These are phyloP conservation scores for Cistogaster globosa DNA, from an alignment of 2,888 invertebrate genomes.

Conservation along the genomic window DNA sequence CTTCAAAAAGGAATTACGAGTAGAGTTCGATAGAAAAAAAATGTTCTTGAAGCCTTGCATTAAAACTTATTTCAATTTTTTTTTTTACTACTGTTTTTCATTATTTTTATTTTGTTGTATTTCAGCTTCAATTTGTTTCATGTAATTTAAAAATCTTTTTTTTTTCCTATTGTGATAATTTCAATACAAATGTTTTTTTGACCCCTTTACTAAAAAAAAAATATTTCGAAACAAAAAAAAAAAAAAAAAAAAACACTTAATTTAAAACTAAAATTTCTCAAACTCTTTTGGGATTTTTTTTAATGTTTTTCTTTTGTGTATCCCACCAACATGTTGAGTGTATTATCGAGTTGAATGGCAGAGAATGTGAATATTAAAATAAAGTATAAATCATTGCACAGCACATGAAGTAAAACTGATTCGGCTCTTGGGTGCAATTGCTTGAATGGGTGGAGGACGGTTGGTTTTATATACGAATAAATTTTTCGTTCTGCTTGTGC, in stretches of 20 bases:
- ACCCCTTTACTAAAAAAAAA: constrained; percentile 32
- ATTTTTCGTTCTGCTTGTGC: constrained; percentile 60
- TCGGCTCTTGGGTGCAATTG: constrained; percentile 37
- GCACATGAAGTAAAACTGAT: constrained; percentile 18
- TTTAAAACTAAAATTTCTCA: constrained; percentile 5
- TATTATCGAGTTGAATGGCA: constrained; percentile 29
- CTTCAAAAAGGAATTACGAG: too few relatives aligned
- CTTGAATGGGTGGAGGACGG: constrained; percentile 30
- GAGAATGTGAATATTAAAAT: constrained; percentile 29
- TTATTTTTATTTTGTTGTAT: too few relatives aligned
- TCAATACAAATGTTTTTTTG: constrained; percentile 22
- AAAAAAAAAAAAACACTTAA: not conserved
- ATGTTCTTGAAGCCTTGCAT: too few relatives aligned
- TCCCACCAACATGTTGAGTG: constrained; percentile 19
- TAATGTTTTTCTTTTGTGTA: constrained; percentile 8
- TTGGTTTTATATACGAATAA: constrained; percentile 51
- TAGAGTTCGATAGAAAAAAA: too few relatives aligned
- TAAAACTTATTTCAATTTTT: too few relatives aligned
- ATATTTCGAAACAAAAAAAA: too few relatives aligned
- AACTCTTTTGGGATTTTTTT: constrained; percentile 21
- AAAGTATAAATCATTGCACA: constrained; percentile 40
- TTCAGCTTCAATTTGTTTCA: too few relatives aligned
- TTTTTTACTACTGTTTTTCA: too few relatives aligned
- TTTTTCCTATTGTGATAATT: not conserved
- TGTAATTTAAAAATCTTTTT: too few relatives aligned